Evolutionary conservation across 2,888 invertebrate species (phyloP).

Genomic region (Oscheius onirici): DNA sequence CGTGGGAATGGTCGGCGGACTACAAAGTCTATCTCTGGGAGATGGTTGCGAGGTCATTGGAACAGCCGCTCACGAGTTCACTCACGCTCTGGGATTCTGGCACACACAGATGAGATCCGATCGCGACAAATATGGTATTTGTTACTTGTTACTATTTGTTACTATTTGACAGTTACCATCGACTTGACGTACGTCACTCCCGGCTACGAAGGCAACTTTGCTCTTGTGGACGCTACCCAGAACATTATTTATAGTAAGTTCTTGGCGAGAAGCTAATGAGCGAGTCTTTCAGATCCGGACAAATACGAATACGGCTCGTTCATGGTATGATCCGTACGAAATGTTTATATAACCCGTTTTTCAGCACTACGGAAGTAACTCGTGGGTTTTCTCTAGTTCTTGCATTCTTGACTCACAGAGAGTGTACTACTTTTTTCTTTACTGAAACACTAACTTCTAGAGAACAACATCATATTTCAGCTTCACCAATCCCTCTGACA

Average conservation of each 20-base stretch:
- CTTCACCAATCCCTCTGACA: background rate
- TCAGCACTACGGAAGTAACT: slow-evolving; percentile 41
- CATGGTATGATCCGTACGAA: no score
- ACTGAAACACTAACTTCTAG: no score
- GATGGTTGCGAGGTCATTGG: slow-evolving; percentile 45
- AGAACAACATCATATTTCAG: background rate
- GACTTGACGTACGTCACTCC: slow-evolving; percentile 42
- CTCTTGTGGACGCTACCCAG: slow-evolving; percentile 21
- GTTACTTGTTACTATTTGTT: no score
- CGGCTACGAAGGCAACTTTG: slow-evolving; percentile 22
- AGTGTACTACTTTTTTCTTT: no score
- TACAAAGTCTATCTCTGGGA: slow-evolving; percentile 45
- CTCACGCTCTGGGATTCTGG: slow-evolving; percentile 45
- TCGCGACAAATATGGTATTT: slow-evolving; percentile 41
- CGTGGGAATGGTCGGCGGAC: slow-evolving; percentile 45
- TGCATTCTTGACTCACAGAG: no score
- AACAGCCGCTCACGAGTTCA: slow-evolving; percentile 47
- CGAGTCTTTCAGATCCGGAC: no score
- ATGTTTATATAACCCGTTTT: no score
- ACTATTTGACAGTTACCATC: no score
- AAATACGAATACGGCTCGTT: slow-evolving; percentile 45
- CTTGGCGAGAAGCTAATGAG: slow-evolving; percentile 23
- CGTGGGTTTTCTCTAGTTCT: no score
- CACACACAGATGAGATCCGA: slow-evolving; percentile 52
- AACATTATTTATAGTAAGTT: slow-evolving; percentile 36